Conservation (phyloP, 2,797 vertebrate species). For the Leptatherina wallacei region DNA sequence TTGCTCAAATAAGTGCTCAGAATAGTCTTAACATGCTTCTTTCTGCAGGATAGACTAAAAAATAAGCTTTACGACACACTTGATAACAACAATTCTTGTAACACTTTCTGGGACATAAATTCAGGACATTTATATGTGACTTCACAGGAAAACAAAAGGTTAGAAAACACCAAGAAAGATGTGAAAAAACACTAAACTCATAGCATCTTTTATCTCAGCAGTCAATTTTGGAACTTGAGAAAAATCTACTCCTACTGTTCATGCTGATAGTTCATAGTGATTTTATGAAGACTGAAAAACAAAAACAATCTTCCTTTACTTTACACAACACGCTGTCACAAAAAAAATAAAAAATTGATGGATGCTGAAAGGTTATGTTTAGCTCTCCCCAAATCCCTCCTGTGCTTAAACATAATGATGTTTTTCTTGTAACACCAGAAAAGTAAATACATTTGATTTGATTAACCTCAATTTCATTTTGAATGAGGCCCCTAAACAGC, state of each 20-base stretch:
- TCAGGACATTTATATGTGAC: not conserved
- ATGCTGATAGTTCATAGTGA: too few relatives aligned
- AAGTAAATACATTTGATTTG: not conserved
- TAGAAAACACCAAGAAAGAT: not conserved
- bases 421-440: too few relatives aligned
- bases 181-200: not conserved
- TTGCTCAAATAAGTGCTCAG: not conserved
- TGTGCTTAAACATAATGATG: too few relatives aligned
- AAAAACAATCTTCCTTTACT: too few relatives aligned
- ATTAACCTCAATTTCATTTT: not conserved
- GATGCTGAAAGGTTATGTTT: too few relatives aligned
- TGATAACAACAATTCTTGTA: not conserved
- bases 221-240: not conserved
- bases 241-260: not conserved
- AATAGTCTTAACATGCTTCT: not conserved
- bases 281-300: too few relatives aligned
- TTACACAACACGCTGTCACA: too few relatives aligned
- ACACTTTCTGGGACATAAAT: conserved; percentile 4
- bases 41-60: not conserved
- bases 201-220: not conserved
- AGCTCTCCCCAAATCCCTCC: too few relatives aligned
- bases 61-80: conserved; percentile 1
- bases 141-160: not conserved
- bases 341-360: too few relatives aligned
- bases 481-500: not conserved